Conservation (phyloP, 53 echinoderm and acorn worm species). For the Echinarachnius parma region DNA sequence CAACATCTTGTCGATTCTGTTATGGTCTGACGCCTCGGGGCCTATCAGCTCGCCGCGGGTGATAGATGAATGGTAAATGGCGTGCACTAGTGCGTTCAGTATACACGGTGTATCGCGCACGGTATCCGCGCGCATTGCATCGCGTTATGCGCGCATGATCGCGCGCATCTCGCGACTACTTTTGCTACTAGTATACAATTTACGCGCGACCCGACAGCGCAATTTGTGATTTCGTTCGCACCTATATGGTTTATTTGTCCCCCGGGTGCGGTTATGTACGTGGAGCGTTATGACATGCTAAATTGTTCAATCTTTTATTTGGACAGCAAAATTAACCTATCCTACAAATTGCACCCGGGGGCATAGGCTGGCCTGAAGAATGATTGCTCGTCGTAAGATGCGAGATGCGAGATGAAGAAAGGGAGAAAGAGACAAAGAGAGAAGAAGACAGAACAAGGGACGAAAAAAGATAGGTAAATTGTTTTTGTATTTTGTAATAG, state of each 20-base stretch:
- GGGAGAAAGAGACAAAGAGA: too few species aligned
- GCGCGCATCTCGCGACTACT: constrained; percentile 6
- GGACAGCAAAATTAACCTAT: too few species aligned
- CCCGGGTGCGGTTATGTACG: not conserved
- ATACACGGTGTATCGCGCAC: not conserved
- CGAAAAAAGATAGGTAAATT: too few species aligned
- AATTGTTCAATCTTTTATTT: not conserved
- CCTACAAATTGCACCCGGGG: too few species aligned
- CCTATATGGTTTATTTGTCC: not conserved
- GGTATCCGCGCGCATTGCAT: constrained; percentile 32
- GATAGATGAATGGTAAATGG: too few species aligned
- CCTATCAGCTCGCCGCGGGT: constrained; percentile 8
- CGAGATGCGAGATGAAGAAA: too few species aligned
- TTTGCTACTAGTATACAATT: not conserved
- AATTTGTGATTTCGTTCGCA: not conserved
- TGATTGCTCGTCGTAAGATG: too few species aligned
- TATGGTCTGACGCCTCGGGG: constrained; percentile 23
- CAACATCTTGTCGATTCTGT: constrained; percentile 28
- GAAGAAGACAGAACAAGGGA: too few species aligned
- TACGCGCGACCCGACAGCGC: not conserved
- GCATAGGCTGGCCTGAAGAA: too few species aligned
- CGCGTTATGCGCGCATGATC: constrained; percentile 37
- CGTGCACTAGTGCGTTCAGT: not conserved
- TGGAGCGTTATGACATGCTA: constrained; percentile 34
- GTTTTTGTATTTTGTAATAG: too few species aligned